Conservation (phyloP, 2,888 invertebrate species). For the Lucinisca nassula region DNA sequence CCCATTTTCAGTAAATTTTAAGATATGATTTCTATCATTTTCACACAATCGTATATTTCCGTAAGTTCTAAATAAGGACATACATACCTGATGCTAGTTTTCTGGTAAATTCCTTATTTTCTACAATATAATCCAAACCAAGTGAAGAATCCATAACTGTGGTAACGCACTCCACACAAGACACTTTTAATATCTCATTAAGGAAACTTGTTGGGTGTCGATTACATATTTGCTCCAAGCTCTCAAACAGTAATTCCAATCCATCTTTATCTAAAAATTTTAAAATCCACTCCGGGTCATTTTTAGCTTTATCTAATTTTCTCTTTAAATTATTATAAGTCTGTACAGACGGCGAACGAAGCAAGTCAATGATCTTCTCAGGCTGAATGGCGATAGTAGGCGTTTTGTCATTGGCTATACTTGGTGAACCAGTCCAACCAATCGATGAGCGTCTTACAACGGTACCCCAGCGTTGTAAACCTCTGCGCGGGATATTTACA, state of each 20-base stretch:
- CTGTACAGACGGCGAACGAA: slow-evolving; percentile 75
- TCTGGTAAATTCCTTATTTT: slow-evolving; percentile 97
- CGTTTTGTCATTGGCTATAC: slow-evolving; percentile 50
- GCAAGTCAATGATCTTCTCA: slow-evolving; percentile 66
- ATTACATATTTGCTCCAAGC: slow-evolving; percentile 77
- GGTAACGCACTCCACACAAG: slow-evolving; percentile 78
- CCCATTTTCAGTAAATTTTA: too few relatives aligned
- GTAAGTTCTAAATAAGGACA: too few relatives aligned
- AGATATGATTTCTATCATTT: too few relatives aligned
- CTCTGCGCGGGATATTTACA: slow-evolving; percentile 60
- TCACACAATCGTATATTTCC: too few relatives aligned
- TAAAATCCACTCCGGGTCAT: slow-evolving; percentile 78
- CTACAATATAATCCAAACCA: slow-evolving; percentile 98
- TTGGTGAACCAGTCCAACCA: slow-evolving; percentile 70
- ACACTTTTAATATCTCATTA: slow-evolving; percentile 78
- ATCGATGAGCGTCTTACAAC: slow-evolving; percentile 74
- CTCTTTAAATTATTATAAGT: slow-evolving; percentile 75
- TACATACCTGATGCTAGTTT: slow-evolving; percentile 94
- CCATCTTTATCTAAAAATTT: slow-evolving; percentile 79
- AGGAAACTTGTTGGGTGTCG: slow-evolving; percentile 72
- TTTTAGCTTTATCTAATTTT: slow-evolving; percentile 72
- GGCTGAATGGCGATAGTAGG: slow-evolving; percentile 61
- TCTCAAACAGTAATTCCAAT: slow-evolving; percentile 80
- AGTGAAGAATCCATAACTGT: slow-evolving; percentile 95
- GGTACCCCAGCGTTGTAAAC: slow-evolving; percentile 65